Percentiles rank a stretch among this genome's conserved stretches.
phyloP scores from a whole-genome alignment of 1,140 invertebrate species.

The Rhyacophila brunnea region DNA sequence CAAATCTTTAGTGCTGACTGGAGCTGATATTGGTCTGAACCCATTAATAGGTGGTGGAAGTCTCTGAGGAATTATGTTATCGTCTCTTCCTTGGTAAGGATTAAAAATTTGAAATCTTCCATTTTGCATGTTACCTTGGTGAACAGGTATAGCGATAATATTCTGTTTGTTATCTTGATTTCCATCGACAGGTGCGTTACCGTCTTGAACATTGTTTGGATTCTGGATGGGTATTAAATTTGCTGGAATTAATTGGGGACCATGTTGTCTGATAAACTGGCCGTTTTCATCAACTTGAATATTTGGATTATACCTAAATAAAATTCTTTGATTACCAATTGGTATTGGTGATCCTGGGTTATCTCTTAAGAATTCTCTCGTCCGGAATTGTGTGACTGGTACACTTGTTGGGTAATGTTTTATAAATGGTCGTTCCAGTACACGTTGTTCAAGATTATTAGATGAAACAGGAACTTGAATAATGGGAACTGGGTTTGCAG shows the following conservation, averaged over 20 bases:
- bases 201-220: conserved; percentile 14
- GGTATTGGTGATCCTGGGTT: conserved; percentile 51
- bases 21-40: conserved; percentile 46
- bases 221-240: conserved; percentile 28
- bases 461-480: conserved; percentile 43
- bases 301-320: conserved; percentile 46
- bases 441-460: conserved; percentile 45
- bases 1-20: conserved; percentile 59
- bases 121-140: conserved; percentile 7
- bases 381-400: conserved; percentile 50
- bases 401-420: conserved; percentile 43
- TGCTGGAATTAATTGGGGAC: conserved; percentile 34
- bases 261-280: conserved; percentile 45
- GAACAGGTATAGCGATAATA: conserved; percentile 27
- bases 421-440: conserved; percentile 53
- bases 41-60: conserved; percentile 40
- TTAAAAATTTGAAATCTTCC: conserved; percentile 40
- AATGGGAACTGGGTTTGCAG: conserved; percentile 48
- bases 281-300: conserved; percentile 45
- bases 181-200: conserved; percentile 4
- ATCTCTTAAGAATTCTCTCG: conserved; percentile 50
- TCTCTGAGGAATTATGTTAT: conserved; percentile 25
- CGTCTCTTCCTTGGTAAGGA: conserved; percentile 31
- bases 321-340: conserved; percentile 53
- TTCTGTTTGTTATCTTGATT: conserved; percentile 25